Evolutionary conservation across 2,113 vertebrate species (phyloP), one percentile per base, ranked within the genome.

Genomic region (Pollimyrus isidori): DNA sequence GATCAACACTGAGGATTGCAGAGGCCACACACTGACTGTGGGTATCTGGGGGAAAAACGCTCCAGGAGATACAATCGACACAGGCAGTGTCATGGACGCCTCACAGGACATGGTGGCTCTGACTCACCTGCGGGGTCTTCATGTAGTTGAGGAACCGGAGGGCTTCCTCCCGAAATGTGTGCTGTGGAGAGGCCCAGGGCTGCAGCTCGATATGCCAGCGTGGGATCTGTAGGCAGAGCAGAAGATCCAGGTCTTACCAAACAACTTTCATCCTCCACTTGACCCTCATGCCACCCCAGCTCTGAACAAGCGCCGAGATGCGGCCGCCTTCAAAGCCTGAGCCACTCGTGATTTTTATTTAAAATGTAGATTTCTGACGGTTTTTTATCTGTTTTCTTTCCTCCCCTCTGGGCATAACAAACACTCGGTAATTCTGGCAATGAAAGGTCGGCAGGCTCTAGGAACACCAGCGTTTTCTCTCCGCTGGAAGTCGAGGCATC

Each of bases 191-290:
- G 89, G 97, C 97, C 98, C 97, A 99, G 0, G 97, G 97, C 7
- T 99, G 96, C 39, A 99, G 93, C 13, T 96, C 93, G 89, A 99
- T 97, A 49, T 95, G 97, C 98, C 98, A 99, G 76, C 97, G 96
- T 62, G 94, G 90, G 89, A 92, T 53, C 98, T 99, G 92, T 2
- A 90, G 62, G 93, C 73, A 90, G 35, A 95, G 89, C 92, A 90
- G 91, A 91, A 49, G 10, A 87, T 90, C 88, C 26, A 50, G 69
- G 49, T 19, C 4, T 23, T 21, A 84, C 6, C 82, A 84, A 3
- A 48, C 45, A 84, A 6, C 82, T 48, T 84, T 23, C 19, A 21
- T 3, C 45, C 21, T n/a, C 45, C 21, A 84, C 17, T 21, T 84
- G 45, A 48, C 5, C 39, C 23, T 23, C 82, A 3, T 3, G 23